These are phyloP conservation scores for Anarhynchus alexandrinus DNA, from an alignment of 2,113 vertebrate genomes.

Conservation along the genomic window DNA sequence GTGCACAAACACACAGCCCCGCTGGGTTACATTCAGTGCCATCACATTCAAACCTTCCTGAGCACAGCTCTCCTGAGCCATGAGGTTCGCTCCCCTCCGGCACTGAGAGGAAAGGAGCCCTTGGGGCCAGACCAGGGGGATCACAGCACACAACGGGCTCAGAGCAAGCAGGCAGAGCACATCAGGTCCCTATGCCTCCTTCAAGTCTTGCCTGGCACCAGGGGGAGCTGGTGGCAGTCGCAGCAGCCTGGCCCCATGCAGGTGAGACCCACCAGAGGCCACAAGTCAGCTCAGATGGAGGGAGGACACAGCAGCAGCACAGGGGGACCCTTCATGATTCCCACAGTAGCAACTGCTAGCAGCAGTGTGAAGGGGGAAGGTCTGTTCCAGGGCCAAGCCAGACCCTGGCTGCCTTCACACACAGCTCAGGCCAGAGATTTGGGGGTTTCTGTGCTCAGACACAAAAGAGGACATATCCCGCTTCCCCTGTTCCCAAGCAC, in stretches of 20 bases:
- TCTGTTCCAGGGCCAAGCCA: neutral
- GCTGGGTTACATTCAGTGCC: neutral
- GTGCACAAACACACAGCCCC: neutral
- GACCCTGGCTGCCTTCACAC: neutral
- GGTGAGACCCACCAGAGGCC: neutral
- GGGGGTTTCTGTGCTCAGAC: neutral
- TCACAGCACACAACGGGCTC: neutral
- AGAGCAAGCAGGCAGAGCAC: neutral
- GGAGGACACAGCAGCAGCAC: neutral
- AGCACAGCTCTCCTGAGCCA: neutral
- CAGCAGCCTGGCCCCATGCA: neutral
- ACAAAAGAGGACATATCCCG: neutral
- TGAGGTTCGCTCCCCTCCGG: neutral
- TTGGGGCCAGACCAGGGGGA: neutral
- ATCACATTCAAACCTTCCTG: neutral
- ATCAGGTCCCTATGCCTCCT: fast-evolving
- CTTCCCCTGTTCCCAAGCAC: neutral
- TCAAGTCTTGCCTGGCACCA: neutral
- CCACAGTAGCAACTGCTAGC: neutral
- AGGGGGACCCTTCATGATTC: neutral
- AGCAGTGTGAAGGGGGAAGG: neutral
- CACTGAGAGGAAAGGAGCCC: neutral
- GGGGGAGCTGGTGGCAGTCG: neutral
- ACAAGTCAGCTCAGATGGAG: neutral
- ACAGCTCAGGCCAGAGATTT: neutral